Conservation (phyloP, 2,113 vertebrate species). For the Cettia cetti region DNA sequence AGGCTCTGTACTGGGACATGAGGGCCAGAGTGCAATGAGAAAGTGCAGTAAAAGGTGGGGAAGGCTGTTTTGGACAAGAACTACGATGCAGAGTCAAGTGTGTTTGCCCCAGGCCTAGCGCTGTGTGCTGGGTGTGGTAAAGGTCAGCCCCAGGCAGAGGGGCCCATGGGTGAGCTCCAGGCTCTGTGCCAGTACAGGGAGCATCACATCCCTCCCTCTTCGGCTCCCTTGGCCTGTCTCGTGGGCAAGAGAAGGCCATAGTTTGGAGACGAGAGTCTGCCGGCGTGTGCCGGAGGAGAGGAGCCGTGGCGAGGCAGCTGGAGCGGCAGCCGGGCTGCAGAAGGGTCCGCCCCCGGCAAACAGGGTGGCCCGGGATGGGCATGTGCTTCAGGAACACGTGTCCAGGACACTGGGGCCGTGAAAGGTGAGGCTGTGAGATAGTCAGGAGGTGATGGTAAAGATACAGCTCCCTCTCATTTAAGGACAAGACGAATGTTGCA, state of each 20-base stretch:
- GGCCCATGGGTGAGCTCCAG: background rate
- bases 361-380: accelerated
- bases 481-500: background rate
- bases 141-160: accelerated
- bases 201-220: background rate
- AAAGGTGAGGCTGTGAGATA: background rate
- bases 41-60: background rate
- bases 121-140: accelerated
- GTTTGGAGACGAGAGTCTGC: background rate
- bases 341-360: background rate
- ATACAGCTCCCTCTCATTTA: background rate
- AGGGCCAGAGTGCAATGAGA: background rate
- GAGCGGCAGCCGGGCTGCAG: accelerated
- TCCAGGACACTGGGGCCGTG: background rate
- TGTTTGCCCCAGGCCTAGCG: background rate
- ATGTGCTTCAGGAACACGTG: background rate
- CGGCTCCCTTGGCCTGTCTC: too few species aligned
- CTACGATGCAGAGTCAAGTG: background rate
- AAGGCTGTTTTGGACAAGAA: background rate
- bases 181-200: accelerated
- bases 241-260: accelerated
- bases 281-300: accelerated
- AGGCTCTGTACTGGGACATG: accelerated
- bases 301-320: accelerated
- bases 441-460: background rate